Base-by-base conservation (phyloP, 1,140 invertebrate genomes). In the Macrosteles quadrilineatus region DNA sequence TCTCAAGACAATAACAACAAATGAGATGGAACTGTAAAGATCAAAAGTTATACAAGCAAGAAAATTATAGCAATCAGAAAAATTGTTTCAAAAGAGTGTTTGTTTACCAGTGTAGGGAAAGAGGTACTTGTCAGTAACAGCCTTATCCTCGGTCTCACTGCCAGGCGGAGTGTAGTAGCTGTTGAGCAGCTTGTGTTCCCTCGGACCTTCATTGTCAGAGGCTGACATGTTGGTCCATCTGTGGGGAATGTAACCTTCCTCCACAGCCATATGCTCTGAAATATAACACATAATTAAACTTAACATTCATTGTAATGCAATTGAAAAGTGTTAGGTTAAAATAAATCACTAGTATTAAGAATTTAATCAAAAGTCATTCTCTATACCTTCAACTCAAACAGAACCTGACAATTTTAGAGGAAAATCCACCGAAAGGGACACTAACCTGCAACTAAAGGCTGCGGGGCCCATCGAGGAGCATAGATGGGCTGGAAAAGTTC, bases 401-500 rank as follows among this genome's bases (percentile, higher is more conserved):
- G n/a, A n/a, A n/a, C n/a, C n/a, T n/a, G n/a, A n/a, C n/a, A n/a
- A n/a, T n/a, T n/a, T n/a, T n/a, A n/a, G n/a, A n/a, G n/a, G n/a
- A n/a, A n/a, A n/a, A n/a, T n/a, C n/a, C n/a, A n/a, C n/a, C n/a
- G n/a, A n/a, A n/a, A n/a, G n/a, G n/a, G n/a, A n/a, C n/a, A 53
- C 67, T 40, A 14, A 69, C 68, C 68, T 30, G 68, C 23, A 0
- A 23, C 25, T 1, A 17, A 19, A 30, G 68, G 2, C 27, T 45
- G 89, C 21, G 86, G 89, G 17, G 88, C 88, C 89, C 89, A 91
- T 57, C 88, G 80, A 0, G 87, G 85, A 2, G 87, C 87, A 73
- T 90, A 91, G 25, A 87, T 86, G 0, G 88, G 87, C 73, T 89
- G 88, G 63, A 91, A 86, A 17, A 91, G 79, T 79, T 90, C 85